Evolutionary conservation across 2,797 vertebrate species (phyloP).

Genomic region (Onychomys arenicola): DNA sequence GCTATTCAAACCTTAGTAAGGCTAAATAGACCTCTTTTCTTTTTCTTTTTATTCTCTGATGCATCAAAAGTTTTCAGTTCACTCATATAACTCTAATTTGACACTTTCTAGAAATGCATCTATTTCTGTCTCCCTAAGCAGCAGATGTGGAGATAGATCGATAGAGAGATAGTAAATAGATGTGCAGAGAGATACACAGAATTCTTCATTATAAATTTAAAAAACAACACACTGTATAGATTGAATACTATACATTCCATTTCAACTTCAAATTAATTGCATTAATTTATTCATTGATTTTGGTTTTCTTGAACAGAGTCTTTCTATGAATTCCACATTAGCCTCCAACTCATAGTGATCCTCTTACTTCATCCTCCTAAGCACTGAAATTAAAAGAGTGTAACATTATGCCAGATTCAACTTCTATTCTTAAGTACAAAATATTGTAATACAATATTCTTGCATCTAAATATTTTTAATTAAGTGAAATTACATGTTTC

Average conservation of each 20-base stretch:
- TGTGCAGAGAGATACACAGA: accelerated
- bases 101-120: background rate
- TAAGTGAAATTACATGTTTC: background rate
- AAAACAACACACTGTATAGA: background rate
- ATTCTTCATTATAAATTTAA: constrained; percentile 3
- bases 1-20: background rate
- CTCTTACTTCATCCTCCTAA: background rate
- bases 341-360: background rate
- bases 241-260: background rate
- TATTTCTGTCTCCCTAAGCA: background rate
- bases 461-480: background rate
- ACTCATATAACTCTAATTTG: background rate
- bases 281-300: background rate
- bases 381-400: background rate
- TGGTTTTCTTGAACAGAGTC: background rate
- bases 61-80: background rate
- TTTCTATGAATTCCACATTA: background rate
- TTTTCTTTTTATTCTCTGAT: background rate
- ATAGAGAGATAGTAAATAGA: background rate
- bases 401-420: background rate
- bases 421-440: background rate
- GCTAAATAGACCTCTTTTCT: background rate
- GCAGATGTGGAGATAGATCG: background rate
- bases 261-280: background rate
- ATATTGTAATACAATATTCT: background rate